Evolutionary conservation across 2,888 invertebrate species (phyloP).

Genomic region (Volucella inflata): DNA sequence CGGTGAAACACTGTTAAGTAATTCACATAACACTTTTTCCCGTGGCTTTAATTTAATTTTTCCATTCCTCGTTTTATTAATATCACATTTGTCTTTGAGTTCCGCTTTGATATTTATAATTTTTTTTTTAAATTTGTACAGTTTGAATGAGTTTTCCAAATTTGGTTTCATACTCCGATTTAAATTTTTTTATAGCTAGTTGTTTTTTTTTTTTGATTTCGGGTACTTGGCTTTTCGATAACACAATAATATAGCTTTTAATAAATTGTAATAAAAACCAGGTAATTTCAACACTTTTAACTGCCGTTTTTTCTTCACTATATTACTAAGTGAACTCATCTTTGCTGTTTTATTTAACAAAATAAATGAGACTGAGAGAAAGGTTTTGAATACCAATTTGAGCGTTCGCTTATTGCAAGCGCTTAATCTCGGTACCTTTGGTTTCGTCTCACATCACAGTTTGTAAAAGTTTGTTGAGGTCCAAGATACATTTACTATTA

Average conservation of each 20-base stretch:
- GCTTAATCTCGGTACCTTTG: no score
- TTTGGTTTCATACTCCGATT: conserved; percentile 29
- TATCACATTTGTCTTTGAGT: conserved; percentile 11
- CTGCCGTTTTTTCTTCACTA: no score
- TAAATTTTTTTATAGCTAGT: no score
- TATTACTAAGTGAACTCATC: no score
- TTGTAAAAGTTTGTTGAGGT: no score
- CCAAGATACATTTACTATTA: no score
- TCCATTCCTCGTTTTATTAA: conserved; percentile 8
- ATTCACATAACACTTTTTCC: conserved; percentile 12
- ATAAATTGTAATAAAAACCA: conserved; percentile 10
- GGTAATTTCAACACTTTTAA: no score
- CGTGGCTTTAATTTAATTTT: conserved; percentile 12
- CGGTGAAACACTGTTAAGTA: conserved; percentile 5
- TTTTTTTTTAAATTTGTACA: conserved; percentile 15
- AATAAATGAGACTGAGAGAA: no score
- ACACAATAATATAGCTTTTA: conserved; percentile 2
- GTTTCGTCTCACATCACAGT: no score
- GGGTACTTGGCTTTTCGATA: conserved; percentile 15
- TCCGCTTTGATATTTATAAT: conserved; percentile 5
- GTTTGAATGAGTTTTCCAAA: conserved; percentile 15
- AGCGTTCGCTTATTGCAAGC: no score
- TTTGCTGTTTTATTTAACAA: no score
- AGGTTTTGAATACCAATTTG: no score
- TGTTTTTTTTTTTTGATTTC: conserved; percentile 7